These are phyloP conservation scores for Eidolon dupreanum DNA, from an alignment of 2,797 vertebrate genomes.

Conservation along the genomic window DNA sequence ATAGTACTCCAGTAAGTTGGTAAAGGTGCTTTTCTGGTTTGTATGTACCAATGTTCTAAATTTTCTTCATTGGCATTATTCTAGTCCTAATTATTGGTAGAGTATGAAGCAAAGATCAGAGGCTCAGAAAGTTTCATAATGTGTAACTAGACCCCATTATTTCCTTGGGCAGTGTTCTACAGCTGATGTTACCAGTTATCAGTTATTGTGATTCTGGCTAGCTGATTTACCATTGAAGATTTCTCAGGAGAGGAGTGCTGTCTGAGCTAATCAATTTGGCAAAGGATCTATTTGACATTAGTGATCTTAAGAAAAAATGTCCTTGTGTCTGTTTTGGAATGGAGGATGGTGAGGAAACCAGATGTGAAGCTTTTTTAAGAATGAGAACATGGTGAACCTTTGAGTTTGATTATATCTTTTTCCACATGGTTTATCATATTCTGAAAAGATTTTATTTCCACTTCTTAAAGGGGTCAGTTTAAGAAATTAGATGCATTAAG, in stretches of 20 bases:
- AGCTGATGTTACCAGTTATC: background rate
- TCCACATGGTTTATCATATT: background rate
- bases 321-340: slow-evolving; percentile 5
- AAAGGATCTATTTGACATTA: background rate
- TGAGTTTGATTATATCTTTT: slow-evolving; percentile 2
- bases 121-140: background rate
- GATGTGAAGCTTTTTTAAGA: background rate
- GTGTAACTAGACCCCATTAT: background rate
- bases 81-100: background rate
- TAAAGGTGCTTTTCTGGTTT: slow-evolving; percentile 13
- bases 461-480: background rate
- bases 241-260: background rate
- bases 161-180: background rate
- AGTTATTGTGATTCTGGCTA: background rate
- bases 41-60: background rate
- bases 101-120: background rate
- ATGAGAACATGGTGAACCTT: background rate
- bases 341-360: background rate
- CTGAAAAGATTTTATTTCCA: slow-evolving; percentile 34
- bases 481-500: slow-evolving; percentile 3
- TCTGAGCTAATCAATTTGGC: background rate
- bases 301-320: background rate
- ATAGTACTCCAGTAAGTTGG: slow-evolving; percentile 1
- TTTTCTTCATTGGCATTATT: background rate
- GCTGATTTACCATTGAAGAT: background rate